Percentiles rank a stretch among this genome's conserved stretches.
Conservation (phyloP, 2,113 vertebrate species). For the Antennarius striatus region DNA sequence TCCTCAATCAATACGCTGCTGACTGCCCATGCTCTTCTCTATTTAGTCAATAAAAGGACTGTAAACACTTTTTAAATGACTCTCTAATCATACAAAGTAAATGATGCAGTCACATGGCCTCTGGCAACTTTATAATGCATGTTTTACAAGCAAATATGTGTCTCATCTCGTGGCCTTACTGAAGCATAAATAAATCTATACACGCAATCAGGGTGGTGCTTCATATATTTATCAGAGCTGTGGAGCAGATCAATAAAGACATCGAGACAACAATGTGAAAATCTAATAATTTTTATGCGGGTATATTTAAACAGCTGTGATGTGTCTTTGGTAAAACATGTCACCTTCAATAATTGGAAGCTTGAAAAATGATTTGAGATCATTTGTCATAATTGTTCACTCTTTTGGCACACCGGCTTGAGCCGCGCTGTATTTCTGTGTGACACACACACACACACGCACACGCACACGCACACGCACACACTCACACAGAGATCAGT, state of each 20-base stretch:
- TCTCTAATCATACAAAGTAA: slow-evolving; percentile 74
- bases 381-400: slow-evolving; percentile 15
- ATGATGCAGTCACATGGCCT: slow-evolving; percentile 60
- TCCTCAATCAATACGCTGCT: slow-evolving; percentile 49
- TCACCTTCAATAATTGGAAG: slow-evolving; percentile 17
- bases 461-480: background rate
- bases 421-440: background rate
- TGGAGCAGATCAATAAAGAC: slow-evolving; percentile 66
- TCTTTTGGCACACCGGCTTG: background rate
- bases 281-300: slow-evolving; percentile 34
- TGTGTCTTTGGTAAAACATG: slow-evolving; percentile 7
- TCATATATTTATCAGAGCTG: slow-evolving; percentile 61
- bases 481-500: slow-evolving; percentile 24
- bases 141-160: slow-evolving; percentile 76
- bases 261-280: slow-evolving; percentile 44
- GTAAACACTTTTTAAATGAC: slow-evolving; percentile 70
- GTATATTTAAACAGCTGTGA: slow-evolving; percentile 19
- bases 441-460: background rate
- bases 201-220: slow-evolving; percentile 54
- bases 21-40: slow-evolving; percentile 50
- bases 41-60: slow-evolving; percentile 67
- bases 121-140: slow-evolving; percentile 62
- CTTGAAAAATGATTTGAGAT: slow-evolving; percentile 5
- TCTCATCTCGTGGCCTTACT: slow-evolving; percentile 59
- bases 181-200: slow-evolving; percentile 75